Evolutionary conservation across 2,888 invertebrate genomes (phyloP).

Genomic region (Chloroclystis v-ata): DNA sequence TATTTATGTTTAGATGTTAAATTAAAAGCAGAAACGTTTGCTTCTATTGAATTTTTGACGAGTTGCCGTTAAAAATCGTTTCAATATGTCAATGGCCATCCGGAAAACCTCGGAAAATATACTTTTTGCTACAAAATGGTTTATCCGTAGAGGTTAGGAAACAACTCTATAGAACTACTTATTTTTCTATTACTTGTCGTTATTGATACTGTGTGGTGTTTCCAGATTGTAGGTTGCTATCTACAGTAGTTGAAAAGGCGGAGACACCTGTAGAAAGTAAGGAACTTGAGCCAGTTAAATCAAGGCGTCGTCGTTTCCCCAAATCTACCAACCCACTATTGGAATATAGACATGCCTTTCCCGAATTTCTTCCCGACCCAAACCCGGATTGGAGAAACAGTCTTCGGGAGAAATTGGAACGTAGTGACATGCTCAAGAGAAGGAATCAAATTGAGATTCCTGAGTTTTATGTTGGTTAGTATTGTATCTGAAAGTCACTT

Average conservation of each 20-base stretch:
- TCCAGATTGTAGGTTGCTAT: slow-evolving; percentile 52
- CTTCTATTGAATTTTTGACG: background rate
- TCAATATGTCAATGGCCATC: slow-evolving; percentile 53
- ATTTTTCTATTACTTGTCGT: background rate
- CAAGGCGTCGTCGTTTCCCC: slow-evolving; percentile 32
- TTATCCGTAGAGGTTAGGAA: slow-evolving; percentile 61
- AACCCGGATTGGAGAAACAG: slow-evolving; percentile 86
- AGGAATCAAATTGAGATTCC: slow-evolving; percentile 91
- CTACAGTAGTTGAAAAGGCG: slow-evolving; percentile 52
- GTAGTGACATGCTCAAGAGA: slow-evolving; percentile 94
- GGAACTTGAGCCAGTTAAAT: slow-evolving; percentile 25
- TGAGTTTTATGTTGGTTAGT: slow-evolving; percentile 97
- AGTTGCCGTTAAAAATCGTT: background rate
- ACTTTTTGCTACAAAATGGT: slow-evolving; percentile 51
- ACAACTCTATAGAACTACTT: background rate
- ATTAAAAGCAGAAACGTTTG: no score
- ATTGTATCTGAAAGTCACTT: background rate
- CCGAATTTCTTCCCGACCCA: slow-evolving; percentile 95
- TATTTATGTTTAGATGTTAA: no score
- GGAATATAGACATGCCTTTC: slow-evolving; percentile 85
- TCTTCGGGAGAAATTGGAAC: slow-evolving; percentile 91
- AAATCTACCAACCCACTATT: slow-evolving; percentile 52
- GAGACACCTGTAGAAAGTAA: slow-evolving; percentile 30
- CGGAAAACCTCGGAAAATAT: slow-evolving; percentile 48
- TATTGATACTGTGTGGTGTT: slow-evolving; percentile 16